phyloP scores from a whole-genome alignment of 2,797 vertebrate genomes.

The Falco naumanni region DNA sequence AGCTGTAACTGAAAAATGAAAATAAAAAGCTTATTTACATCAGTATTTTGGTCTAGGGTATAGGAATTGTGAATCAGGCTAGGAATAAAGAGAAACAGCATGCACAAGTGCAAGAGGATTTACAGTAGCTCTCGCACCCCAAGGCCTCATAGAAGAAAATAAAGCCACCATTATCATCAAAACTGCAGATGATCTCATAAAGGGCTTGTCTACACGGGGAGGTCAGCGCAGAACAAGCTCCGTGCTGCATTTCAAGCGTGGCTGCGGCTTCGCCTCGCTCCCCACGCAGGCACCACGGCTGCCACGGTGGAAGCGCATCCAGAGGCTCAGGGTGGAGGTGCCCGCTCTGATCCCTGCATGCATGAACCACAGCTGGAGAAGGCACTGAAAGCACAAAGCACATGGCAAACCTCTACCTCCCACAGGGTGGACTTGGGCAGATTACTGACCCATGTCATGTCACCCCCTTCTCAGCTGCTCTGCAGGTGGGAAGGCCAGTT shows the following conservation, averaged over 20 bases:
- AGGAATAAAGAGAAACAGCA: slow-evolving; percentile 26
- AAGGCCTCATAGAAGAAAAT: slow-evolving; percentile 63
- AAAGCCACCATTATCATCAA: slow-evolving; percentile 59
- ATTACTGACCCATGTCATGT: fast-evolving
- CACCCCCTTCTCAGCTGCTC: not conserved
- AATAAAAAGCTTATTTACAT: slow-evolving; percentile 70
- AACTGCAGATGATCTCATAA: slow-evolving; percentile 71
- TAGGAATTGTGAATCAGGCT: slow-evolving; percentile 22
- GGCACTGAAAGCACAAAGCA: not conserved
- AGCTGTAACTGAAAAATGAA: slow-evolving; percentile 61
- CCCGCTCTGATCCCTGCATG: not conserved
- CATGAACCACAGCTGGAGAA: not conserved
- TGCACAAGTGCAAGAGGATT: slow-evolving; percentile 39
- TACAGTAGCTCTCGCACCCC: slow-evolving; percentile 53
- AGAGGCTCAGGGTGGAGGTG: fast-evolving
- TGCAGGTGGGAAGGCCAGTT: not conserved
- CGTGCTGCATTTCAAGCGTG: slow-evolving; percentile 36
- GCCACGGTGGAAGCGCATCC: fast-evolving
- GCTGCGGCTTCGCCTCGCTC: not conserved
- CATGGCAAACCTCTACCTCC: not conserved
- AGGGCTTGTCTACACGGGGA: slow-evolving; percentile 45
- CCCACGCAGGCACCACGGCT: fast-evolving
- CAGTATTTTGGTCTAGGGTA: slow-evolving; percentile 51
- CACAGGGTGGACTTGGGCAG: not conserved
- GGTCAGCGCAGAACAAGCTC: slow-evolving; percentile 33